Evolutionary conservation across 2,797 vertebrate species (phyloP).

Genomic region (Echiichthys vipera): DNA sequence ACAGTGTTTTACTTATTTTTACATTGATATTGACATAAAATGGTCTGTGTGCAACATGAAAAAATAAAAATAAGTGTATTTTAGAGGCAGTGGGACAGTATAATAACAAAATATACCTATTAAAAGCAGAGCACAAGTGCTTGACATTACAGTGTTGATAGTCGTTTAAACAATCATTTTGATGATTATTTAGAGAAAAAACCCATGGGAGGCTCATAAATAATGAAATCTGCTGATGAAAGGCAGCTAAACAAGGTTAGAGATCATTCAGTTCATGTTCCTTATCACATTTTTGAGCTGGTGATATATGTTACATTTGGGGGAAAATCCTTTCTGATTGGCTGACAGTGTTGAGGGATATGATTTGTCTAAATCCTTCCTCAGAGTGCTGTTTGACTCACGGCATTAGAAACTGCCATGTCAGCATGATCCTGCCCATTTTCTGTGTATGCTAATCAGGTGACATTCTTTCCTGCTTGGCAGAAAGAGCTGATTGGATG

Average conservation of each 20-base stretch:
- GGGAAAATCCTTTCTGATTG: slow-evolving; percentile 32
- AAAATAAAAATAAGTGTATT: no score
- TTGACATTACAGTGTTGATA: slow-evolving; percentile 48
- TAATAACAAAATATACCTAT: slow-evolving; percentile 61
- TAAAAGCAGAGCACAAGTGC: slow-evolving; percentile 38
- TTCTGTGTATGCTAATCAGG: slow-evolving; percentile 72
- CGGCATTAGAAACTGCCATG: slow-evolving; percentile 34
- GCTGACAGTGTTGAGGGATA: slow-evolving; percentile 21
- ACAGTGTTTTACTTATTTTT: neutral
- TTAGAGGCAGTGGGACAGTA: slow-evolving; percentile 29
- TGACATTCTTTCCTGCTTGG: slow-evolving; percentile 71
- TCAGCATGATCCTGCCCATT: slow-evolving; percentile 64
- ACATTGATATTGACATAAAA: neutral
- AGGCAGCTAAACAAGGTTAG: slow-evolving; percentile 30
- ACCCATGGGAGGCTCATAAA: slow-evolving; percentile 49
- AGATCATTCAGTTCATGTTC: slow-evolving; percentile 26
- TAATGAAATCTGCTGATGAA: slow-evolving; percentile 59
- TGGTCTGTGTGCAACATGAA: no score
- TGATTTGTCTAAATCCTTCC: slow-evolving; percentile 26
- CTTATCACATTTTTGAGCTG: slow-evolving; percentile 17
- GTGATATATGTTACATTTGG: slow-evolving; percentile 23
- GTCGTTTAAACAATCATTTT: slow-evolving; percentile 70
- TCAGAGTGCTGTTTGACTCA: slow-evolving; percentile 26
- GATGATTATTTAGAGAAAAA: slow-evolving; percentile 61
- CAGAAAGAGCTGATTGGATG: slow-evolving; percentile 78